Base-by-base conservation (phyloP, 1,140 invertebrate species). In the Carposina sasakii region DNA sequence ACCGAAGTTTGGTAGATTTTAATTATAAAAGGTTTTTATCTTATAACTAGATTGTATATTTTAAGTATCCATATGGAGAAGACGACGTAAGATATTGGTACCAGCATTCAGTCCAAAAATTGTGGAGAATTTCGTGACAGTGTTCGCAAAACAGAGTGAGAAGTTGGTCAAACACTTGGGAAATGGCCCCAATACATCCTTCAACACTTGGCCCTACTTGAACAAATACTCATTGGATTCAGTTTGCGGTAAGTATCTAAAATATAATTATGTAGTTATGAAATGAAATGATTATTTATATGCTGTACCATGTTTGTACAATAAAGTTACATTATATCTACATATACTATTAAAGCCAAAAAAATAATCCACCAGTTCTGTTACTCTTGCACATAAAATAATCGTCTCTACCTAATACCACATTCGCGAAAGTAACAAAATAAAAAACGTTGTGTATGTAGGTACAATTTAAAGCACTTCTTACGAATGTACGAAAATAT, bases 91-190 rank as follows among this genome's bases (percentile, higher is more conserved):
- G 77, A 86, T 96, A 39, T 81, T 97, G 6, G 93, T 93, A 1
- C 95, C 95, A 6, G 91, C 94, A 0, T 97, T 97, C 69, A 95
- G 96, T 76, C 96, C 95, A 64, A 91, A 91, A 63, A 94, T 96
- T 42, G 77, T 97, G 2, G 90, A 95, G 40, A 88, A 91, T 60
- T 97, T 96, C 88, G 70, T 87, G 57, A 63, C 85, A 69, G 68
- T 87, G 2, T 95, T 96, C 71, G 91, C 93, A 54, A 86, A 89
- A 39, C 91, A 95, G 57, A 86, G 89, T 19, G 54, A 88, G 6
- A 88, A 88, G 54, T 71, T 96, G 28, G 53, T 70, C 4, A 55
- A 75, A 20, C 52, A 48, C 12, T 36, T 81, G 26, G 33, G 0
- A 1, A 34, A 48, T 0, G 28, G 36, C 6, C 39, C 34, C 3